These are phyloP conservation scores for Chironomus tentans DNA, from an alignment of 2,888 invertebrate species.

Conservation along the genomic window DNA sequence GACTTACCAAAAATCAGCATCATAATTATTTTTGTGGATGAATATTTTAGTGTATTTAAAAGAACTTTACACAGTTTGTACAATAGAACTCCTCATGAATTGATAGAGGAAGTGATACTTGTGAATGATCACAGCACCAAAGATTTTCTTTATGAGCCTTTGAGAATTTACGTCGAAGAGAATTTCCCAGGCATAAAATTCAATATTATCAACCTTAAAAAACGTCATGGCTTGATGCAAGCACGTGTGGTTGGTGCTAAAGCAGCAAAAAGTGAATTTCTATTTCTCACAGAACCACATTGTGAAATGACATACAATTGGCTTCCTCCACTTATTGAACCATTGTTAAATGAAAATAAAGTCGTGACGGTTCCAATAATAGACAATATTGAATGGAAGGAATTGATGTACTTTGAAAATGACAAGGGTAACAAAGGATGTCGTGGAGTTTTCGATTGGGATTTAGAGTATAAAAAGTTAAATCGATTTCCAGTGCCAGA, in stretches of 20 bases:
- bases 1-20: constrained; percentile 2
- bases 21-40: constrained; percentile 15
- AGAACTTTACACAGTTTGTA: constrained; percentile 10
- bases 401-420: neutral
- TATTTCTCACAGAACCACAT: constrained; percentile 15
- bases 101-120: constrained; percentile 15
- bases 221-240: neutral
- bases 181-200: neutral
- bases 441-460: constrained; percentile 6
- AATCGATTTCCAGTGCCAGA: constrained; percentile 54
- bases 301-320: constrained; percentile 10
- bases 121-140: constrained; percentile 11
- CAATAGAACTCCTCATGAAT: constrained; percentile 12
- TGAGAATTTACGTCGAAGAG: neutral
- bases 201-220: neutral
- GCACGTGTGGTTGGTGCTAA: neutral
- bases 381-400: constrained; percentile 23
- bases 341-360: neutral
- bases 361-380: constrained; percentile 34
- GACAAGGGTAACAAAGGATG: neutral
- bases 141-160: neutral
- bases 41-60: constrained; percentile 2
- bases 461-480: constrained; percentile 30
- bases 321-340: constrained; percentile 7
- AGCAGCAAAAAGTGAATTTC: neutral